A percentile compares a stretch with the other conserved stretches of the same genome.
Evolutionary conservation across 2,797 vertebrate species (phyloP).

Genomic region (Enteromius anoplus): DNA sequence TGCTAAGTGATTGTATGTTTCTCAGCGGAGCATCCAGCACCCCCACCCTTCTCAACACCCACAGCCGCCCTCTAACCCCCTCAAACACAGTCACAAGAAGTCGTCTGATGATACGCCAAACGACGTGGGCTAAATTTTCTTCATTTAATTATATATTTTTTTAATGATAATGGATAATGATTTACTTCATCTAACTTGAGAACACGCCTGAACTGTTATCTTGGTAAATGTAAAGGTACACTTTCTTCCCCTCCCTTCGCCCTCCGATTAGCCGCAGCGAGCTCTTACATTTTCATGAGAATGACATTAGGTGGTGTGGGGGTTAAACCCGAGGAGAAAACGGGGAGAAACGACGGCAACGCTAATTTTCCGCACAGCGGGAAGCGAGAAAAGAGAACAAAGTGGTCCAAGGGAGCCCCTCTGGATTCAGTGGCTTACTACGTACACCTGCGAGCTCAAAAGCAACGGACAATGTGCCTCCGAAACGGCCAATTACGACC

Average conservation of each 20-base stretch:
- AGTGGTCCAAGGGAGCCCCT: slow-evolving; percentile 77
- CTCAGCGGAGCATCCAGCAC: slow-evolving; percentile 76
- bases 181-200: background rate
- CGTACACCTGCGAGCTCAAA: slow-evolving; percentile 85
- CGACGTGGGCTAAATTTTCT: background rate
- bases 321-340: slow-evolving; percentile 76
- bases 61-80: slow-evolving; percentile 25
- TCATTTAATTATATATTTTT: background rate
- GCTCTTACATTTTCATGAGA: slow-evolving; percentile 81
- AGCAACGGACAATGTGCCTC: slow-evolving; percentile 78
- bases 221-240: slow-evolving; percentile 21
- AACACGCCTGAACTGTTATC: slow-evolving; percentile 2
- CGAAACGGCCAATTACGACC: slow-evolving; percentile 82
- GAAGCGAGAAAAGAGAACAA: slow-evolving; percentile 78
- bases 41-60: slow-evolving; percentile 47
- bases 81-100: background rate
- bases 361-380: slow-evolving; percentile 82
- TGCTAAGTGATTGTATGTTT: slow-evolving; percentile 79
- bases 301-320: slow-evolving; percentile 78
- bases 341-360: slow-evolving; percentile 73
- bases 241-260: slow-evolving; percentile 66
- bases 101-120: background rate
- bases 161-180: background rate
- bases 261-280: slow-evolving; percentile 79
- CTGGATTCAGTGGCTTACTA: slow-evolving; percentile 78